Conservation (phyloP, 2,797 vertebrate species). For the Silurus lanzhouensis region DNA sequence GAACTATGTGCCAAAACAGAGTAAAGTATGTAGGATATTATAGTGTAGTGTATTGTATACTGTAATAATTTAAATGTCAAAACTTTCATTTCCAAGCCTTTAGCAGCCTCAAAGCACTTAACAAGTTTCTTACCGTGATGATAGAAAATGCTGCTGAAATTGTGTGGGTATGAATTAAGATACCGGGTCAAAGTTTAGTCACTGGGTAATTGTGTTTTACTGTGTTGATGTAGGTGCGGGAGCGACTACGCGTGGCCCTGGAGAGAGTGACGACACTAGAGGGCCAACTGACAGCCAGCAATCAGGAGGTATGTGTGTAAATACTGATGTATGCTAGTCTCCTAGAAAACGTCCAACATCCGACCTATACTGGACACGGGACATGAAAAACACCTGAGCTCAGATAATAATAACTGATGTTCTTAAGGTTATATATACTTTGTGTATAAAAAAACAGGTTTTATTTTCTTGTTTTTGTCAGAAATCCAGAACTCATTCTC, state of each 20-base stretch:
- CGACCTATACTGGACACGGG: not conserved
- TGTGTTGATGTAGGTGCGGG: slow-evolving; percentile 81
- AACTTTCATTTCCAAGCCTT: not conserved
- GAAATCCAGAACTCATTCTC: not conserved
- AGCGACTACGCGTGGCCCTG: slow-evolving; percentile 88
- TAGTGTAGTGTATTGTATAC: too few species aligned
- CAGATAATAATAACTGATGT: too few species aligned
- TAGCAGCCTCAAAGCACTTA: not conserved
- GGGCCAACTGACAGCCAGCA: slow-evolving; percentile 84
- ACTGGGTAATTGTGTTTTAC: not conserved
- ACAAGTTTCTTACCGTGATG: not conserved
- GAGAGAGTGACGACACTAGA: slow-evolving; percentile 90
- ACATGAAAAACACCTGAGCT: too few species aligned
- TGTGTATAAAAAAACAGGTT: not conserved
- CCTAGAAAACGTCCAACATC: not conserved
- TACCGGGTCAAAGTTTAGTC: not conserved
- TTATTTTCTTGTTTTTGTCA: not conserved
- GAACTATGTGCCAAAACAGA: too few species aligned
- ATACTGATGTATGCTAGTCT: not conserved
- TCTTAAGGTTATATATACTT: not conserved
- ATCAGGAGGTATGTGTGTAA: slow-evolving; percentile 82
- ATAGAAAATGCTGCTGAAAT: not conserved
- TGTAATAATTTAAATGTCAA: too few species aligned
- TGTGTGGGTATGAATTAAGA: not conserved
- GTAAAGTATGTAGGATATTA: too few species aligned